A percentile compares a stretch with the other conserved stretches of the same genome.
Conservation (phyloP, 2,797 vertebrate genomes). For the Sylvia borin region DNA sequence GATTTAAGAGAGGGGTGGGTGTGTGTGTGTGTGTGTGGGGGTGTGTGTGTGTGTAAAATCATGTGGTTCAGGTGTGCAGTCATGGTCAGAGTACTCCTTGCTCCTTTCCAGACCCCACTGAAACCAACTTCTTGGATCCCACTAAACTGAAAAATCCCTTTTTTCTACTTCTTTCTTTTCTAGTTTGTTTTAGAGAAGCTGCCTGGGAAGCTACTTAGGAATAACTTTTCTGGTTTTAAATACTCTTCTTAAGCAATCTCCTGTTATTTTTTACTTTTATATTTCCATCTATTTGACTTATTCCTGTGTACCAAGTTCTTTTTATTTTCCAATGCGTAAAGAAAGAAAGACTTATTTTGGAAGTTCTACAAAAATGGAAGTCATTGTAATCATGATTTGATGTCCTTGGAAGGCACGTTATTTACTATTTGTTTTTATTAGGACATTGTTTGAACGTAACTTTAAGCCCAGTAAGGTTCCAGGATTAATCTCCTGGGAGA, state of each 20-base stretch:
- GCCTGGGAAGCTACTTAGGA: background rate
- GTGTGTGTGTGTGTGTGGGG: no score
- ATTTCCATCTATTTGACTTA: constrained; percentile 20
- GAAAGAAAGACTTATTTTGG: constrained; percentile 16
- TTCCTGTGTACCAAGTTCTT: background rate
- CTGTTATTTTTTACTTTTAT: background rate
- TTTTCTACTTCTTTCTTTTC: background rate
- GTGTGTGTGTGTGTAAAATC: background rate
- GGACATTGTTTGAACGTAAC: constrained; percentile 27
- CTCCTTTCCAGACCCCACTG: background rate
- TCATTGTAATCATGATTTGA: constrained; percentile 26
- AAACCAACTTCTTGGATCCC: background rate
- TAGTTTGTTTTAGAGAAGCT: background rate
- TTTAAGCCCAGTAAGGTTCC: constrained; percentile 30
- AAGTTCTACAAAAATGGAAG: constrained; percentile 44
- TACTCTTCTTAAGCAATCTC: background rate
- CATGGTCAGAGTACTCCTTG: background rate
- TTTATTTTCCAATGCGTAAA: constrained; percentile 32
- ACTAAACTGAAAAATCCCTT: background rate
- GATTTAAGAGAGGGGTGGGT: accelerated
- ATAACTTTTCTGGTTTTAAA: background rate
- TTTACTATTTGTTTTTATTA: constrained; percentile 64
- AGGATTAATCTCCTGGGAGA: constrained; percentile 29
- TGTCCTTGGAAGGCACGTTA: constrained; percentile 30
- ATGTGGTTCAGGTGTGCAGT: background rate